Evolutionary conservation across 1,140 invertebrate genomes (phyloP), one percentile per base, ranked within the genome.

Genomic region (Dryas iulia): DNA sequence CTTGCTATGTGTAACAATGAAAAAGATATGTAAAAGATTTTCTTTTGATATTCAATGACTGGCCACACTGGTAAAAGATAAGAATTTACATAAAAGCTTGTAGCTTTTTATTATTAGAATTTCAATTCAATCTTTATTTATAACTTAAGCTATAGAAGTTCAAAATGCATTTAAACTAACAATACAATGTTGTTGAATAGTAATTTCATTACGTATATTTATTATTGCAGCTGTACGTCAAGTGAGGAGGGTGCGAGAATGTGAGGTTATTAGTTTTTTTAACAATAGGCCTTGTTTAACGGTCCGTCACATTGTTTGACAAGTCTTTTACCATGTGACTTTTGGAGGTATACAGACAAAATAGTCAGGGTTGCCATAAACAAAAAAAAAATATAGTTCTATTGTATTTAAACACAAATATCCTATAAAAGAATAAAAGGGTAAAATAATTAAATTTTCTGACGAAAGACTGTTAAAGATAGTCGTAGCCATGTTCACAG

Each of bases 181-280:
- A 47, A 47, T 47, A 21, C 2, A 47, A 8, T 47, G 10, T 47
- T 18, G 21, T 47, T 18, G 7, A 47, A 47, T 47, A 47, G 39
- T 47, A 47, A 18, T 47, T 47, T 47, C 14, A 47, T 47, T 47
- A 47, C 18, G 39, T 47, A 18, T 47, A 47, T 47, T 47, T 47
- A 47, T 47, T 47, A 47, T 47, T 21, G 39, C 39, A 47, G 39
- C 39, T 47, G 39, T 47, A 47, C 18, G 8, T 18, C 39, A 8
- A 47, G 39, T 47, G 39, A 18, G 39, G 39, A 47, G 39, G 39
- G 39, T 47, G 39, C 39, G 39, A 47, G 18, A 47, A n/a, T n/a
- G 39, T 21, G 21, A 47, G 8, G 14, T 18, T 18, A 47, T 47
- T 47, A 21, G 18, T 21, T 47, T 47, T 47, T 47, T 47, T 47